Evolutionary conservation across 2,888 invertebrate genomes (phyloP), one percentile per base, ranked within the genome.

Genomic region (Malthinus seriepunctatus): DNA sequence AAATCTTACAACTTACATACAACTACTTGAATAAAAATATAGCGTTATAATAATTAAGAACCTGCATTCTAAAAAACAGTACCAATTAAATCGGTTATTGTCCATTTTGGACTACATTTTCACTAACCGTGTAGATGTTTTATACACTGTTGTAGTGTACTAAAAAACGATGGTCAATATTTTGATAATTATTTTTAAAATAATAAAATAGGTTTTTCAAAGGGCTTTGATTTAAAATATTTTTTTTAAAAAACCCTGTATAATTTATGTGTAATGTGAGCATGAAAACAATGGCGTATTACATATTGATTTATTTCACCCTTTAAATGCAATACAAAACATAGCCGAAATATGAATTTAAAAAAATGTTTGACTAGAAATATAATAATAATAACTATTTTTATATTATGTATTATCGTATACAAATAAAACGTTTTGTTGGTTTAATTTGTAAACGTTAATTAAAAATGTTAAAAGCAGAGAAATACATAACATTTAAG

Each of bases 81-180:
- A 48, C 47, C 35, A 5, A 35, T 9, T 56, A 57, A 46, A 53
- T 61, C 56, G 51, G 54, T 61, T 68, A 62, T 65, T 67, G 79
- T 79, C 79, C 78, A 79, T 63, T 79, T 79, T 79, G 78, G 79
- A 79, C 79, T 79, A 79, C 79, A 73, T 73, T 74, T 72, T 73
- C 74, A 75, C 75, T 75, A 75, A 71, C 73, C 71, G 73, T 74
- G 71, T 72, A 73, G 71, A 73, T 69, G 64, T 67, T 66, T 67
- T 71, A 69, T 69, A 70, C 68, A 72, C 70, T 62, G 55, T 58
- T 54, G 57, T 53, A 58, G 46, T 35, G 38, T 49, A 56, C 51
- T 52, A 56, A 55, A 23, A 23, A 37, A 59, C 50, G 50, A 60
- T 59, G 49, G 46, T 57, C 14, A 55, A 51, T 37, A 38, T 52